phyloP scores from a whole-genome alignment of 2,113 vertebrate genomes.

The Laterallus jamaicensis region DNA sequence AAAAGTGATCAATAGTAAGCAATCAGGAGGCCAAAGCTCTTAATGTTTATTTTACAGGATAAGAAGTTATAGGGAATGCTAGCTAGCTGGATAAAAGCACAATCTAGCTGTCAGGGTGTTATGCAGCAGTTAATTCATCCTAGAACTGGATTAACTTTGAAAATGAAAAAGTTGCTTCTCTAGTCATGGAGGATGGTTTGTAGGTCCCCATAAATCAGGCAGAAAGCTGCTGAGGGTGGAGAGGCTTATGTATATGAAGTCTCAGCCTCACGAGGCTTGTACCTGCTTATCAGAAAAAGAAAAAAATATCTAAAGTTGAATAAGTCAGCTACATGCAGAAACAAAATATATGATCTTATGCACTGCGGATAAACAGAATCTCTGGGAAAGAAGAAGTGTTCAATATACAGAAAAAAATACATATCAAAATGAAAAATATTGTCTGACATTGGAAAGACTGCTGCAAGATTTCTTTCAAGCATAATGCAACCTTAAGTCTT shows the following conservation, averaged over 20 bases:
- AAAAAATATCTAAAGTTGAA: constrained; percentile 34
- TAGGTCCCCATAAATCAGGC: constrained; percentile 64
- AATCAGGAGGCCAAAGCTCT: constrained; percentile 52
- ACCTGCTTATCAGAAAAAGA: constrained; percentile 54
- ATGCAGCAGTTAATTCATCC: constrained; percentile 58
- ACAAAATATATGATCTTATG: constrained; percentile 57
- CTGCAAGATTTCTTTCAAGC: constrained; percentile 26
- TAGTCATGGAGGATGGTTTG: constrained; percentile 57
- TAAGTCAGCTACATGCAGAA: constrained; percentile 51
- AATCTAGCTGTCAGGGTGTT: constrained; percentile 28
- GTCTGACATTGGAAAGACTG: constrained; percentile 4
- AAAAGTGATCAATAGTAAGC: constrained; percentile 63
- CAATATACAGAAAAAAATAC: not conserved
- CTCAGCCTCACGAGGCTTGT: constrained; percentile 48
- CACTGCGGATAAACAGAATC: constrained; percentile 32
- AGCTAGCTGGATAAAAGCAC: constrained; percentile 46
- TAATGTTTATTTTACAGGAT: constrained; percentile 58
- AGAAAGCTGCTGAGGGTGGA: constrained; percentile 55
- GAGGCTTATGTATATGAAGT: constrained; percentile 63
- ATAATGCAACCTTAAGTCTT: constrained; percentile 7
- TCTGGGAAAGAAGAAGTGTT: constrained; percentile 17
- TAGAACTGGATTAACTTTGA: constrained; percentile 63
- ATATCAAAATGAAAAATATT: constrained; percentile 34
- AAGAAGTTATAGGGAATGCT: constrained; percentile 35
- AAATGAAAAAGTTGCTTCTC: constrained; percentile 64